Conservation (phyloP, 2,797 vertebrate species). For the Mus spretus region DNA sequence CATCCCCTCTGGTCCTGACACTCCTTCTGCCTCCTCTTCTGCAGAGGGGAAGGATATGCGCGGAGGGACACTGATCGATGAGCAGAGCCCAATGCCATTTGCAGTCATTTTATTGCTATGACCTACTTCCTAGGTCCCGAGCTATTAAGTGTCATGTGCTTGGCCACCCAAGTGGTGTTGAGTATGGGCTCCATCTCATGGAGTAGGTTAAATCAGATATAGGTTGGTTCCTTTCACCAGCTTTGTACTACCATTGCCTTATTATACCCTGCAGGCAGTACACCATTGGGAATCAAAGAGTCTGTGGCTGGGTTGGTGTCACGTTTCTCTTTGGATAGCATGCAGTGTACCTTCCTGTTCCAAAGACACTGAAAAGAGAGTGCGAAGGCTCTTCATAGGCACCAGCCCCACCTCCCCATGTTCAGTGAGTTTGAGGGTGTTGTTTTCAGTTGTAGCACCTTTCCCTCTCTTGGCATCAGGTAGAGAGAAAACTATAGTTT, state of each 20-base stretch:
- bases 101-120: not conserved
- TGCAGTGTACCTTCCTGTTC: not conserved
- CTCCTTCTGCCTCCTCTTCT: not conserved
- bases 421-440: not conserved
- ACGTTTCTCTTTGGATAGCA: not conserved
- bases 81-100: too few species aligned
- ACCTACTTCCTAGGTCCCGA: not conserved
- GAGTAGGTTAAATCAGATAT: not conserved
- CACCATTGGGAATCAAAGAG: not conserved
- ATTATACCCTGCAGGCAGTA: not conserved
- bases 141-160: not conserved
- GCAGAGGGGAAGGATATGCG: not conserved
- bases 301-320: not conserved
- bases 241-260: not conserved
- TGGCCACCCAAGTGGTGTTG: not conserved
- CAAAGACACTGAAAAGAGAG: not conserved
- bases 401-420: too few species aligned
- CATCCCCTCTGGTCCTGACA: not conserved
- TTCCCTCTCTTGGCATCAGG: not conserved
- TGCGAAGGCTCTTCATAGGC: not conserved
- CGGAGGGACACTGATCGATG: not conserved
- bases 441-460: not conserved
- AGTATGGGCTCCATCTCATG: not conserved
- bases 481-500: not conserved
- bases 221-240: too few species aligned